Evolutionary conservation across 2,113 vertebrate genomes (phyloP).

Genomic region (Cathartes aura): DNA sequence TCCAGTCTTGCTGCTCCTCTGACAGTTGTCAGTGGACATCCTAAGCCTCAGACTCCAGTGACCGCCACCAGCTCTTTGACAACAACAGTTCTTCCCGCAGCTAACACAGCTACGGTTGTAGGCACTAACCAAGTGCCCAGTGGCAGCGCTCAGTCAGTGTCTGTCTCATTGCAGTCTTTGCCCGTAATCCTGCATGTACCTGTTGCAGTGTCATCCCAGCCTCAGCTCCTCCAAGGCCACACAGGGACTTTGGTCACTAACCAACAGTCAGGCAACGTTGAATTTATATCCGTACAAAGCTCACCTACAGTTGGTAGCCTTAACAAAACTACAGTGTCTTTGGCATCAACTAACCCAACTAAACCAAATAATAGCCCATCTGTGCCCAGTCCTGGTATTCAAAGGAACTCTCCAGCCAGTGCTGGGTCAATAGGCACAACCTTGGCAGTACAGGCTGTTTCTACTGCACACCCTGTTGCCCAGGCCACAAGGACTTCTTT

Average conservation of each 20-base stretch:
- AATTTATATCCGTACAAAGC: slow-evolving; percentile 84
- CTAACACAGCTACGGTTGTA: slow-evolving; percentile 78
- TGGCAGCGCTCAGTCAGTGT: slow-evolving; percentile 77
- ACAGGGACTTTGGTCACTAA: slow-evolving; percentile 81
- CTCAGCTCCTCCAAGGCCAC: slow-evolving; percentile 82
- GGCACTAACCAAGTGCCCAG: slow-evolving; percentile 76
- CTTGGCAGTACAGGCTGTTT: slow-evolving; percentile 77
- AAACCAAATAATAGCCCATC: slow-evolving; percentile 77
- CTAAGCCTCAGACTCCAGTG: slow-evolving; percentile 74
- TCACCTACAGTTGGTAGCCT: slow-evolving; percentile 76
- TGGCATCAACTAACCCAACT: slow-evolving; percentile 73
- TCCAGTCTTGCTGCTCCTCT: slow-evolving; percentile 68
- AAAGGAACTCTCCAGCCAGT: slow-evolving; percentile 75
- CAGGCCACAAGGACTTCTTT: slow-evolving; percentile 81
- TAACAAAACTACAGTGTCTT: slow-evolving; percentile 77
- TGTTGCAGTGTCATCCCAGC: slow-evolving; percentile 83
- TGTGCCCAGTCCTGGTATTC: slow-evolving; percentile 75
- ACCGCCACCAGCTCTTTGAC: slow-evolving; percentile 76
- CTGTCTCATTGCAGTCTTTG: slow-evolving; percentile 82
- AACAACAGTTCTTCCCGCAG: slow-evolving; percentile 77
- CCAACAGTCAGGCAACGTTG: slow-evolving; percentile 80
- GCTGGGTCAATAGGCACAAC: slow-evolving; percentile 74
- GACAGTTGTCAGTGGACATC: slow-evolving; percentile 67
- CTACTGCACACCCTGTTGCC: slow-evolving; percentile 76
- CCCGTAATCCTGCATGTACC: slow-evolving; percentile 84